Evolutionary conservation across 2,797 vertebrate genomes (phyloP).

Genomic region (Coendou prehensilis): DNA sequence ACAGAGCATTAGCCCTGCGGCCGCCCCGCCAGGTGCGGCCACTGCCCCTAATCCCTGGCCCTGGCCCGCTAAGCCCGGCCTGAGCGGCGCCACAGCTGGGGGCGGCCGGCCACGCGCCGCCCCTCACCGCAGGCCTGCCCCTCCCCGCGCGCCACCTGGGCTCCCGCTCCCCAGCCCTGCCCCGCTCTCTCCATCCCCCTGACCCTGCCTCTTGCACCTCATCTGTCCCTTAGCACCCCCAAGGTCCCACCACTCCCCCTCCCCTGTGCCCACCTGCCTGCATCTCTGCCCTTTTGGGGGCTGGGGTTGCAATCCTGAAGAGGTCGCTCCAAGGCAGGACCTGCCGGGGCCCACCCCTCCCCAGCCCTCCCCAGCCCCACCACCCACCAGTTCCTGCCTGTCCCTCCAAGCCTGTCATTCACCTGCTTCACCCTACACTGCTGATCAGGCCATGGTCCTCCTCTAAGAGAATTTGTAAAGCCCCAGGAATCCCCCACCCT

Average conservation of each 20-base stretch:
- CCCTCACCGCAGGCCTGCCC: conserved; percentile 70
- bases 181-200: neutral
- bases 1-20: conserved; percentile 88
- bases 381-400: neutral
- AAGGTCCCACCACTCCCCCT: neutral
- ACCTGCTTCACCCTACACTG: neutral
- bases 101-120: conserved; percentile 80
- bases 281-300: neutral
- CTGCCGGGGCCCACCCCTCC: neutral
- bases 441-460: neutral
- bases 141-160: neutral
- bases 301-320: neutral
- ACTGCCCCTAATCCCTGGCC: conserved; percentile 91
- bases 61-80: conserved; percentile 81
- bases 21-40: conserved; percentile 90
- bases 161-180: neutral
- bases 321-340: neutral
- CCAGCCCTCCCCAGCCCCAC: neutral
- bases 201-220: neutral
- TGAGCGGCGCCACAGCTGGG: conserved; percentile 85
- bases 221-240: neutral
- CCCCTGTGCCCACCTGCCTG: neutral
- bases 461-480: neutral
- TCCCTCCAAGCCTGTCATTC: neutral
- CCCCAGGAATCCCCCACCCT: neutral